These are phyloP conservation scores for Quadroppia sp. DNA, from an alignment of 2,888 invertebrate genomes.

Conservation along the genomic window DNA sequence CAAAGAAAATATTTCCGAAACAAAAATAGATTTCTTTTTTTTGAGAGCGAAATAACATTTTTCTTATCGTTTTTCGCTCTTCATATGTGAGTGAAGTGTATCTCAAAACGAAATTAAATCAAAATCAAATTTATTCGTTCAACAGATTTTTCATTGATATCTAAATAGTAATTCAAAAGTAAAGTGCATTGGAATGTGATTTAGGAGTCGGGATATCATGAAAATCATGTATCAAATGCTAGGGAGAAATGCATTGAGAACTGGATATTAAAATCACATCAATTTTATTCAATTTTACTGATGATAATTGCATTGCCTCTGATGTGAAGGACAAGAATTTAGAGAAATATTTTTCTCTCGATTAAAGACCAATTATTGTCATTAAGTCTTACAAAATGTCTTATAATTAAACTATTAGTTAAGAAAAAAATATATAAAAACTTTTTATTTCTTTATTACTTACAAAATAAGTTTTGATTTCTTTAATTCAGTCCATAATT, in stretches of 20 bases:
- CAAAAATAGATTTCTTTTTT: no score
- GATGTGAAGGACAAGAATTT: neutral
- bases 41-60: neutral
- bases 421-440: neutral
- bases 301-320: neutral
- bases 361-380: neutral
- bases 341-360: neutral
- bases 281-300: neutral
- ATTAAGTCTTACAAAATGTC: neutral
- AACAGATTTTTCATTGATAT: neutral
- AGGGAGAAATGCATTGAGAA: neutral
- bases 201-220: neutral
- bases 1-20: no score
- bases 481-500: neutral
- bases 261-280: conserved; percentile 12
- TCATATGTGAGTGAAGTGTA: neutral
- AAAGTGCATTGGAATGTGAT: neutral
- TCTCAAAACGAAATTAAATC: neutral
- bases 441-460: no score
- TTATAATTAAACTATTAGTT: neutral
- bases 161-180: neutral
- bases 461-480: no score
- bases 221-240: neutral
- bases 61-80: neutral
- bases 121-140: neutral